Evolutionary conservation across 2,888 invertebrate genomes (phyloP).

Genomic region (Thecocarcelia acutangulata): DNA sequence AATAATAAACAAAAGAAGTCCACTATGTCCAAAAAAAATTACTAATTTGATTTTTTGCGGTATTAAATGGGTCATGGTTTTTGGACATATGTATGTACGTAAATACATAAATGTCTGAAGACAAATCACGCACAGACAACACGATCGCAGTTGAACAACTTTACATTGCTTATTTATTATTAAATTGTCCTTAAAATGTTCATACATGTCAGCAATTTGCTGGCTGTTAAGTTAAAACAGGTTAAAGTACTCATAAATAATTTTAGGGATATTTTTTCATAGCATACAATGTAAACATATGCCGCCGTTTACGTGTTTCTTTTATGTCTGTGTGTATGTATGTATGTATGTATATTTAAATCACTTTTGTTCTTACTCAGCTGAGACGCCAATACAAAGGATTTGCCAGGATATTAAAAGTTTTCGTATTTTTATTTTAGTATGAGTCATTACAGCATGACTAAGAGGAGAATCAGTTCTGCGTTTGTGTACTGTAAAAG

Average conservation of each 20-base stretch:
- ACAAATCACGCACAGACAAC: background rate
- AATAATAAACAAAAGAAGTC: background rate
- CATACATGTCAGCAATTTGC: conserved; percentile 33
- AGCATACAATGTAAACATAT: too few relatives aligned
- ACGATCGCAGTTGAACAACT: background rate
- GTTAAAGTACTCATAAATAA: conserved; percentile 16
- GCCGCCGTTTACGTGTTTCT: conserved; percentile 22
- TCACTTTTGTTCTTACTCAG: background rate
- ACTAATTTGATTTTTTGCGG: too few relatives aligned
- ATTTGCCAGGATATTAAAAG: conserved; percentile 28
- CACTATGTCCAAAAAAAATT: background rate
- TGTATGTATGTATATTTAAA: background rate
- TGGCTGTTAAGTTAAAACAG: conserved; percentile 38
- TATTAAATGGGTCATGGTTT: too few relatives aligned
- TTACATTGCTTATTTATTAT: background rate
- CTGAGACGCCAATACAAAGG: conserved; percentile 7
- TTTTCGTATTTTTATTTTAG: background rate
- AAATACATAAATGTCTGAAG: too few relatives aligned
- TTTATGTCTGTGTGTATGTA: background rate
- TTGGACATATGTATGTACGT: too few relatives aligned
- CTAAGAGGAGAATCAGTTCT: background rate
- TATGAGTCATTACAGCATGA: conserved; percentile 26
- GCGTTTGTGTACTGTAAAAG: background rate
- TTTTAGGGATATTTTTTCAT: conserved; percentile 16
- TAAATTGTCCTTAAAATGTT: conserved; percentile 11